phyloP scores from a whole-genome alignment of 2,113 vertebrate genomes.

The Chauna torquata region DNA sequence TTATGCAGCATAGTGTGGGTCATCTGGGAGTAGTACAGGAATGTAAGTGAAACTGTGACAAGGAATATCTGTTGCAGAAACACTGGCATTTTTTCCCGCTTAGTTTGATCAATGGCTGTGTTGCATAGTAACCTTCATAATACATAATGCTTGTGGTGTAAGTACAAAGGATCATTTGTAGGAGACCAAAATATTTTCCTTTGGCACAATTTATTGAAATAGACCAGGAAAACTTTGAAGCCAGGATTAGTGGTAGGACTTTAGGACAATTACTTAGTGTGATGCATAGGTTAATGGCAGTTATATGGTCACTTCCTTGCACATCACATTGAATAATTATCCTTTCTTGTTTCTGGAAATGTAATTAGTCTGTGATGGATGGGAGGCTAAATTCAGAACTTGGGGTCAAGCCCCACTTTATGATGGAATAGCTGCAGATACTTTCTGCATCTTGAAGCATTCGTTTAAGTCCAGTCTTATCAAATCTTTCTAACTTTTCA shows the following conservation, averaged over 20 bases:
- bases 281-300: slow-evolving; percentile 29
- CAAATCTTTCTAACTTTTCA: neutral
- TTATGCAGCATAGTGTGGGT: neutral
- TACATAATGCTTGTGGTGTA: neutral
- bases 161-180: neutral
- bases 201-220: neutral
- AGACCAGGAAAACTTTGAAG: neutral
- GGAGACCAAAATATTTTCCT: neutral
- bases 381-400: slow-evolving; percentile 27
- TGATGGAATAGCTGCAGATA: neutral
- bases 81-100: neutral
- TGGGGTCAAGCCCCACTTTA: slow-evolving; percentile 15
- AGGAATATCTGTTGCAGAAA: neutral
- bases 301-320: slow-evolving; percentile 27
- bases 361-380: slow-evolving; percentile 52
- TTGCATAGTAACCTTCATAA: neutral
- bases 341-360: slow-evolving; percentile 10
- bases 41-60: neutral
- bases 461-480: neutral
- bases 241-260: neutral
- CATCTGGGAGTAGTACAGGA: neutral
- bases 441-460: neutral
- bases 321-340: slow-evolving; percentile 38
- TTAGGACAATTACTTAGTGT: neutral
- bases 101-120: neutral